phyloP scores from a whole-genome alignment of 2,113 vertebrate species.

The Junco hyemalis region DNA sequence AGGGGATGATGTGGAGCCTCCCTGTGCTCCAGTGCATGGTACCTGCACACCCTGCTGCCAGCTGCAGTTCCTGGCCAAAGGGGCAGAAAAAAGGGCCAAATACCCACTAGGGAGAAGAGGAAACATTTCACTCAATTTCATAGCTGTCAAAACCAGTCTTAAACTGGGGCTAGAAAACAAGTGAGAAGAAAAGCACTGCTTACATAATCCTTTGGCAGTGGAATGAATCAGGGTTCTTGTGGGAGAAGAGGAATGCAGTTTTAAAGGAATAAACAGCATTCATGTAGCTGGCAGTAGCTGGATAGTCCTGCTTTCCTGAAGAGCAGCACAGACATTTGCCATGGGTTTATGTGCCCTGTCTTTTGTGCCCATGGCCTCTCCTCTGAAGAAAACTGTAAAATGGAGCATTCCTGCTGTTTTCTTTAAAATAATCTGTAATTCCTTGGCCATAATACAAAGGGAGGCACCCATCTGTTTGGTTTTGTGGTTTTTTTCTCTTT shows the following conservation, averaged over 20 bases:
- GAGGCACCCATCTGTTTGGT: neutral
- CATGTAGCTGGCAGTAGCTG: neutral
- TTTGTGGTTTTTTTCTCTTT: neutral
- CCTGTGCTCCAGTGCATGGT: fast-evolving
- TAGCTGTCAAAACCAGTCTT: neutral
- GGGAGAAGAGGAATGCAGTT: neutral
- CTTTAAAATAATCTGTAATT: slow-evolving; percentile 1
- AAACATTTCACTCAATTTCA: neutral
- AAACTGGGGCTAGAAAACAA: neutral
- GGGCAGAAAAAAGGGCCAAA: neutral
- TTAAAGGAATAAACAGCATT: slow-evolving; percentile 19
- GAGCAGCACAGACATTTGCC: neutral
- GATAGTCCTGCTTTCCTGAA: neutral
- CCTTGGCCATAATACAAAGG: neutral
- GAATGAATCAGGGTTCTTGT: neutral
- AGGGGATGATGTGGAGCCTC: neutral
- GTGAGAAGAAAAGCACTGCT: neutral
- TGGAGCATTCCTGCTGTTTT: neutral
- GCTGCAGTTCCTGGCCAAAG: neutral
- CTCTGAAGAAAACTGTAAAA: neutral
- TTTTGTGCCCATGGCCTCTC: neutral
- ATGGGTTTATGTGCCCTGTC: neutral
- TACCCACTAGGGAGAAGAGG: neutral
- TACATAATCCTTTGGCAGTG: slow-evolving; percentile 17
- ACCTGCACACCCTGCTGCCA: neutral